Evolutionary conservation across 2,888 invertebrate genomes (phyloP).

Genomic region (Mechanitis messenoides): DNA sequence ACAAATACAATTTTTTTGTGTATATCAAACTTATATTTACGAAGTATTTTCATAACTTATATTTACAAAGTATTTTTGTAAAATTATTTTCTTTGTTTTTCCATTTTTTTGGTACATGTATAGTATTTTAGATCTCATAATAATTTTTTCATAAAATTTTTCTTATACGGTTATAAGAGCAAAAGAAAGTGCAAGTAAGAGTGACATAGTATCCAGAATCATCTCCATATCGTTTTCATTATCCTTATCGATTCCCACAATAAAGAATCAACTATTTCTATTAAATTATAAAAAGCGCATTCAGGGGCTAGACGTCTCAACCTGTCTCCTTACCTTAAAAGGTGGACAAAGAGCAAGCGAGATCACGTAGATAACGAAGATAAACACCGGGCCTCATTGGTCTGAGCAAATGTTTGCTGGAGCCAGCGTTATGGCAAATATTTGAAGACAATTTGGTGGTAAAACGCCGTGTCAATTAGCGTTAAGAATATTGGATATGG

Average conservation of each 20-base stretch:
- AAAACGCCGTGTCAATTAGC: constrained; percentile 45
- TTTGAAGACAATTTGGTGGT: constrained; percentile 71
- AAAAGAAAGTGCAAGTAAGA: too few species aligned
- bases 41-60: too few species aligned
- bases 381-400: constrained; percentile 55
- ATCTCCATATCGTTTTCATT: background rate
- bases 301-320: constrained; percentile 21
- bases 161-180: too few species aligned
- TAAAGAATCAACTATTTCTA: constrained; percentile 1
- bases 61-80: too few species aligned
- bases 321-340: constrained; percentile 26
- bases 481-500: constrained; percentile 9
- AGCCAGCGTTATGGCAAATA: constrained; percentile 60
- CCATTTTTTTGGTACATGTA: too few species aligned
- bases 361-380: constrained; percentile 49
- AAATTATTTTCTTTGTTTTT: too few species aligned
- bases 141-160: too few species aligned
- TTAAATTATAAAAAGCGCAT: constrained; percentile 19
- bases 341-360: constrained; percentile 26
- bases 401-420: constrained; percentile 62
- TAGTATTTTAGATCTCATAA: too few species aligned
- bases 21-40: too few species aligned
- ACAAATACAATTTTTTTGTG: too few species aligned
- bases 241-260: background rate
- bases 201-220: too few species aligned